Evolutionary conservation across 1,140 invertebrate genomes (phyloP).

Genomic region (Lordiphosa clarofinis): DNA sequence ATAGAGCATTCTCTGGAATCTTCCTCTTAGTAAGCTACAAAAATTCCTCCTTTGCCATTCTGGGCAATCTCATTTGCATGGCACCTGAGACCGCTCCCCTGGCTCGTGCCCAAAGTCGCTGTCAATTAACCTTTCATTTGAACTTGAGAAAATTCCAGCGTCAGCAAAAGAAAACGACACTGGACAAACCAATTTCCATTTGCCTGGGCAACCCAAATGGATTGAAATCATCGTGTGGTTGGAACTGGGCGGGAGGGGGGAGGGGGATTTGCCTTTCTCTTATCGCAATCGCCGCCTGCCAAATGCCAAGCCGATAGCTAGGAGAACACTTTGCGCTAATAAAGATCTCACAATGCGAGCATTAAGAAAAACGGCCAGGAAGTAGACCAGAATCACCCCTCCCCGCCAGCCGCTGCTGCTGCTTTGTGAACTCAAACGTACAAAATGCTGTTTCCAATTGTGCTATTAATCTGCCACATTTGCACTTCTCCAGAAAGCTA

Average conservation of each 20-base stretch:
- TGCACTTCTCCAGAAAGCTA: constrained; percentile 59
- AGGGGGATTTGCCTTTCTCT: constrained; percentile 22
- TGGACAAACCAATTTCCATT: constrained; percentile 63
- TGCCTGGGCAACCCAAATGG: constrained; percentile 40
- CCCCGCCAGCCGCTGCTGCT: background rate
- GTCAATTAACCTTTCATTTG: constrained; percentile 65
- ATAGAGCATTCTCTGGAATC: no score
- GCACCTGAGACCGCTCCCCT: constrained; percentile 11
- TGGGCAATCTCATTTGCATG: background rate
- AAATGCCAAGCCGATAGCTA: constrained; percentile 50
- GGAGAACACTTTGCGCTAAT: constrained; percentile 51
- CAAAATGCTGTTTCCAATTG: constrained; percentile 78
- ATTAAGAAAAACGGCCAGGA: constrained; percentile 28
- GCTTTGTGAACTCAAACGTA: constrained; percentile 67
- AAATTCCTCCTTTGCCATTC: background rate
- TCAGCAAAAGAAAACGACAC: constrained; percentile 16
- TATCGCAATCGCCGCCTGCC: constrained; percentile 61
- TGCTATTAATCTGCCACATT: constrained; percentile 80
- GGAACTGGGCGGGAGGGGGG: background rate
- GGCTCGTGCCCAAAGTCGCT: constrained; percentile 52
- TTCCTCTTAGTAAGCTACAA: no score
- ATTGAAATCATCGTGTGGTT: constrained; percentile 38
- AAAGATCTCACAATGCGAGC: constrained; percentile 52
- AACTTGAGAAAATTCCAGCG: constrained; percentile 48
- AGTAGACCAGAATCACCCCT: constrained; percentile 23